Base-by-base conservation (phyloP, 2,888 invertebrate species). In the Laspeyria flexula region DNA sequence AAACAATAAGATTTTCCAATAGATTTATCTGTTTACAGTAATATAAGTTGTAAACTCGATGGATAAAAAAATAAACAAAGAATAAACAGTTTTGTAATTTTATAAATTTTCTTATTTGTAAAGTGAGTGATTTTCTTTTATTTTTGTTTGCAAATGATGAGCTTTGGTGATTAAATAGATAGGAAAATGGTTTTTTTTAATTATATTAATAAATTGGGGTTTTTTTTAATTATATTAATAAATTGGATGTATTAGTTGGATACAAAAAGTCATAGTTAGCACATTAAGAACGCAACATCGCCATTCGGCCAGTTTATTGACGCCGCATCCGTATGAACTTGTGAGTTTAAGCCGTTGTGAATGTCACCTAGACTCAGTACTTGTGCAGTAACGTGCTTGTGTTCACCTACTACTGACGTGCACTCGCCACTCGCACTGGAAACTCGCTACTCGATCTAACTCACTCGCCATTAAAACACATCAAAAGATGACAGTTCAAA, bases 351-450 rank as follows among this genome's bases (percentile, higher is more conserved):
- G 87, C 83, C 84, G 81, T 75, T 77, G 88, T 78, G 90, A 90
- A 90, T 90, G 90, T 90, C 90, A 90, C 85, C 89, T 86, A 88
- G 86, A 66, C 85, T 86, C 90, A 90, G 88, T 90, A 81, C 81
- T 76, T 80, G 65, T 82, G 85, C 85, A 82, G 84, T 86, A 71
- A 81, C 78, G 81, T 81, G 80, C 80, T 77, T 78, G 89, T 78
- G 76, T 80, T 85, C 87, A 87, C 86, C 83, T 68, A 56, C 18
- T 50, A 65, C 65, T 52, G 59, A n/a, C 65, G 70, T 72, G 67
- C 60, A 42, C 16, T 18, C 42, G 9, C 4, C 15, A 1, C 9
- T 6, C 31, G 31, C 13, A 6, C n/a, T 59, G 46, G 57, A 58
- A 49, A 63, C 43, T 65, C 66, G 63, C 55, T 63, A 73, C 7